Evolutionary conservation across 1,140 invertebrate genomes (phyloP).

Genomic region (Lepidotrigona ventralis): DNA sequence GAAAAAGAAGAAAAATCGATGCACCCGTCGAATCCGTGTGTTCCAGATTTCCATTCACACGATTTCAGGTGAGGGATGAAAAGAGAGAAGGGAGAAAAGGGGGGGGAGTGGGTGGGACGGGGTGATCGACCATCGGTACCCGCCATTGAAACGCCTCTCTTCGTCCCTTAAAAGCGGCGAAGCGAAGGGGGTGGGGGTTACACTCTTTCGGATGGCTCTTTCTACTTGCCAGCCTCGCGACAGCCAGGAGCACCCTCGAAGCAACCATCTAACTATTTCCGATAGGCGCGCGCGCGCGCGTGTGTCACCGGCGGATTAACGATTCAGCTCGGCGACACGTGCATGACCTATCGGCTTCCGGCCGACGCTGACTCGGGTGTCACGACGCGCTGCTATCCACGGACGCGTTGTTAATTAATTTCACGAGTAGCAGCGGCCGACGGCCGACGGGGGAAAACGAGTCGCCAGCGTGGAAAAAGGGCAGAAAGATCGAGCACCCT

Average conservation of each 20-base stretch:
- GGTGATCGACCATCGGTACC: conserved; percentile 1
- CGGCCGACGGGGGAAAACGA: conserved; percentile 3
- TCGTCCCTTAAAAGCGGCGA: not conserved
- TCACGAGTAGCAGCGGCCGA: conserved; percentile 3
- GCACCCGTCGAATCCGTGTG: not conserved
- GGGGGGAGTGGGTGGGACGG: not conserved
- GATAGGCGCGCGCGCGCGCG: conserved; percentile 3
- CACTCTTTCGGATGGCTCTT: not conserved
- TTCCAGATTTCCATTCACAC: not conserved
- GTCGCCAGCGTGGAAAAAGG: not conserved
- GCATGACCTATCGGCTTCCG: conserved; percentile 43
- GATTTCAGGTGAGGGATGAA: not conserved
- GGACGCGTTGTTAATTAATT: conserved; percentile 44
- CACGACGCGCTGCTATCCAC: conserved; percentile 8
- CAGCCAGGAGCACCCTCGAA: not conserved
- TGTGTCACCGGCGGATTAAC: conserved; percentile 34
- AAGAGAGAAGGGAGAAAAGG: too few species aligned
- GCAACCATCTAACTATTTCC: conserved; percentile 32
- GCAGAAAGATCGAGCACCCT: not conserved
- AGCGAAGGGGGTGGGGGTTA: too few species aligned
- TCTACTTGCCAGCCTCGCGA: not conserved
- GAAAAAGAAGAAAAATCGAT: too few species aligned
- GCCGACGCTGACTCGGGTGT: conserved; percentile 20
- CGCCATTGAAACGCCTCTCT: not conserved
- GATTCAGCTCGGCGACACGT: conserved; percentile 31